Percentiles rank a stretch among this genome's conserved stretches.
phyloP scores from a whole-genome alignment of 2,888 invertebrate genomes.

The Magallana nippona region DNA sequence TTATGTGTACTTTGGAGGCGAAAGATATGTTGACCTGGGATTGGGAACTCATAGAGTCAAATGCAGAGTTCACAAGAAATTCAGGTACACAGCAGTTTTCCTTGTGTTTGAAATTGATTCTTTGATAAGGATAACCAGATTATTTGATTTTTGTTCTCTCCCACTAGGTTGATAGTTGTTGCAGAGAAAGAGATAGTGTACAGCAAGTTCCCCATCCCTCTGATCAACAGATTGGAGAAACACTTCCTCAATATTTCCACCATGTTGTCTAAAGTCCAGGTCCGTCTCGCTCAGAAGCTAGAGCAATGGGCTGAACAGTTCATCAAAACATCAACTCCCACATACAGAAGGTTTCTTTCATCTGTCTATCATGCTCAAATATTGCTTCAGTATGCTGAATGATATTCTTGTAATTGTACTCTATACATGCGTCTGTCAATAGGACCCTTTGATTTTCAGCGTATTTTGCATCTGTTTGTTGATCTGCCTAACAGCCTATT shows the following conservation, averaged over 20 bases:
- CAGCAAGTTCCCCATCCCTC: conserved; percentile 73
- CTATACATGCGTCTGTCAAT: too few relatives aligned
- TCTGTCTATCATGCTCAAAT: too few relatives aligned
- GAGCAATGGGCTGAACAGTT: conserved; percentile 16
- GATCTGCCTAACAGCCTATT: too few relatives aligned
- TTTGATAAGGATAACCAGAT: too few relatives aligned
- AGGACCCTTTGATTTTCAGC: too few relatives aligned
- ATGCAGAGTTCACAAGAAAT: conserved; percentile 40
- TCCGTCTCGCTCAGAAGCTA: neutral
- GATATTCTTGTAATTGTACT: too few relatives aligned
- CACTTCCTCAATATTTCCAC: conserved; percentile 67
- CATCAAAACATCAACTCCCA: neutral
- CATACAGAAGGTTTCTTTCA: neutral
- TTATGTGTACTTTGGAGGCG: conserved; percentile 43
- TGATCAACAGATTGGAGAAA: conserved; percentile 75
- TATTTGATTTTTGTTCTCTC: neutral
- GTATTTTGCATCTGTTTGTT: too few relatives aligned
- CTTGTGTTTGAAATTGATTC: too few relatives aligned
- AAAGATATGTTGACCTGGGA: conserved; percentile 41
- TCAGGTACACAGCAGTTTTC: conserved; percentile 12
- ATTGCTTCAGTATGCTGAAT: neutral
- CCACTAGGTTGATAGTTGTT: conserved; percentile 67
- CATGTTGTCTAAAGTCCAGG: conserved; percentile 43
- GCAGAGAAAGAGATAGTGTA: conserved; percentile 73
- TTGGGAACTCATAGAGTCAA: conserved; percentile 40